Percentiles rank a stretch among this genome's conserved stretches.
phyloP scores from a whole-genome alignment of 2,888 invertebrate genomes.

The Papilio demoleus region DNA sequence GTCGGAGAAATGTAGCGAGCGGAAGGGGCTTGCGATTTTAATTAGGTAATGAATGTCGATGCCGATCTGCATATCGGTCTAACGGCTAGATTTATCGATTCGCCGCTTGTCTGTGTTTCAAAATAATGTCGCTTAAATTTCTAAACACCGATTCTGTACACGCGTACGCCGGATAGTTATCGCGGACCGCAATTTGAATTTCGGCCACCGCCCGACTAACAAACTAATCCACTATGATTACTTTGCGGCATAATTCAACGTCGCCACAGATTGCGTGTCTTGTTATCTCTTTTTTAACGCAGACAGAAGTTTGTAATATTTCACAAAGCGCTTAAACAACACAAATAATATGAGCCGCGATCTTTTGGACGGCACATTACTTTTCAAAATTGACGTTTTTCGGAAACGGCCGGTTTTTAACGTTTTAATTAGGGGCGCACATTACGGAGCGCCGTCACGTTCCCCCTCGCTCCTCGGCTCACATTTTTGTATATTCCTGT shows the following conservation, averaged over 20 bases:
- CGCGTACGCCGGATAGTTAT: conserved; percentile 49
- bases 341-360: conserved; percentile 80
- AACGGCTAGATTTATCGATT: conserved; percentile 81
- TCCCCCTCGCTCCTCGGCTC: conserved; percentile 80
- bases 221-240: conserved; percentile 20
- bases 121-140: conserved; percentile 66
- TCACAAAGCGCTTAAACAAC: conserved; percentile 65
- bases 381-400: conserved; percentile 83
- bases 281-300: conserved; percentile 21
- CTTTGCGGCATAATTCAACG: conserved; percentile 14
- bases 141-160: conserved; percentile 59
- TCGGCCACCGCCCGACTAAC: conserved; percentile 19
- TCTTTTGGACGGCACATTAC: conserved; percentile 80
- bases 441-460: conserved; percentile 81
- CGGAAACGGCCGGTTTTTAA: conserved; percentile 82
- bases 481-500: conserved; percentile 83
- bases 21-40: conserved; percentile 83
- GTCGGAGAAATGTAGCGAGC: conserved; percentile 83
- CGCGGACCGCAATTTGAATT: conserved; percentile 37
- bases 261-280: background rate
- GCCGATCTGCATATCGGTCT: conserved; percentile 82
- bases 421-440: conserved; percentile 84
- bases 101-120: conserved; percentile 71
- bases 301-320: conserved; percentile 51
- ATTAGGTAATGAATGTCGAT: conserved; percentile 84